phyloP scores from a whole-genome alignment of 2,797 vertebrate genomes.

The Aplochiton taeniatus region DNA sequence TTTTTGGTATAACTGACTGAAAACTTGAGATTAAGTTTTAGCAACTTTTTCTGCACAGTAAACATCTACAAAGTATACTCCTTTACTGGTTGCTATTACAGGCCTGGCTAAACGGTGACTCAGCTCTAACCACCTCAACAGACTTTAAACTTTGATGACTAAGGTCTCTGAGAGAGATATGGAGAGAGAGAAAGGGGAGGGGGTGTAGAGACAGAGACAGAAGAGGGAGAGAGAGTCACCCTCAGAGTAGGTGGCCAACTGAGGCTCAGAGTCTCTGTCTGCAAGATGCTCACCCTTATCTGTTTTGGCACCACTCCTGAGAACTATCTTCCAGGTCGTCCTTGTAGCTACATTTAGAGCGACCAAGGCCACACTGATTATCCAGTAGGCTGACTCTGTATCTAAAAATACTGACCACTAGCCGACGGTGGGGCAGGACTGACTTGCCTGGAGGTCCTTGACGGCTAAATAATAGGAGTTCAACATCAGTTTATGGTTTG shows the following conservation, averaged over 20 bases:
- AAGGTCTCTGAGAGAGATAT: background rate
- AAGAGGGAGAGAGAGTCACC: constrained; percentile 1
- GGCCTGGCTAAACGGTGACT: background rate
- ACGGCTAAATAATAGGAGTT: constrained; percentile 51
- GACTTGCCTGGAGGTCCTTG: too few species aligned
- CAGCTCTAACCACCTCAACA: constrained; percentile 15
- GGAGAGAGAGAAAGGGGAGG: too few species aligned
- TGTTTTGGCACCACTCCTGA: constrained; percentile 8
- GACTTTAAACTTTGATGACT: too few species aligned
- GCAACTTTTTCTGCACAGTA: background rate
- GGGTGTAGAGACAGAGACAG: too few species aligned
- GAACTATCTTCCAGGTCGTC: constrained; percentile 10
- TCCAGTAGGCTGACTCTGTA: constrained; percentile 18
- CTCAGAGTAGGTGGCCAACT: constrained; percentile 12
- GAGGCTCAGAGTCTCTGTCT: constrained; percentile 12
- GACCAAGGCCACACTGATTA: constrained; percentile 49
- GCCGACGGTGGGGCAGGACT: background rate
- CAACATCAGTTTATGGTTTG: constrained; percentile 33
- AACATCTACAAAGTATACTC: constrained; percentile 11
- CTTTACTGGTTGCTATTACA: background rate
- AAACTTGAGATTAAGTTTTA: too few species aligned
- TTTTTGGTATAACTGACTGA: background rate
- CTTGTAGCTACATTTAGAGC: constrained; percentile 17
- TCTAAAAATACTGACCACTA: constrained; percentile 46
- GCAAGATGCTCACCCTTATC: constrained; percentile 23